These are phyloP conservation scores for Calcarius lapponicus DNA, from an alignment of 2,797 vertebrate species.

Conservation along the genomic window DNA sequence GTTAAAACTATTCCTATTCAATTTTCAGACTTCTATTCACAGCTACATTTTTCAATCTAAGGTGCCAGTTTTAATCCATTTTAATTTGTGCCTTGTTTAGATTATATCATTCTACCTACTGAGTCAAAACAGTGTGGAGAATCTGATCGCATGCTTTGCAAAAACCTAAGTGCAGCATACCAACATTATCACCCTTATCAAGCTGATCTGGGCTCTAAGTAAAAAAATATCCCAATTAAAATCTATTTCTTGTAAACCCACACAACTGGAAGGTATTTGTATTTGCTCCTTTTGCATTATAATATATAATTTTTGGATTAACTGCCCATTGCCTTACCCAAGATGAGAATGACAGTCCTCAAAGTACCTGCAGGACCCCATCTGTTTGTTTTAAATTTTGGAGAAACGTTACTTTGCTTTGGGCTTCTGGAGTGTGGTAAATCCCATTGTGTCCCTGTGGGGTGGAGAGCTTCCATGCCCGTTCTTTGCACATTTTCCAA, in stretches of 20 bases:
- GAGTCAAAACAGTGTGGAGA: background rate
- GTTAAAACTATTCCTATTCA: background rate
- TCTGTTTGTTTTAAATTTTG: background rate
- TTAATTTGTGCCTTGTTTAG: slow-evolving; percentile 21
- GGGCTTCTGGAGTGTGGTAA: background rate
- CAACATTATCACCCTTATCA: background rate
- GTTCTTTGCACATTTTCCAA: background rate
- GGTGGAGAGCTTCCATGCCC: background rate
- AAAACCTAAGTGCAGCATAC: background rate
- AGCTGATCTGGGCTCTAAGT: background rate
- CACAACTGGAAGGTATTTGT: background rate
- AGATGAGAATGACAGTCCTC: background rate
- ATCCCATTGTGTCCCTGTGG: rapidly evolving
- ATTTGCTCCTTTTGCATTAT: background rate
- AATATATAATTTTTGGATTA: background rate
- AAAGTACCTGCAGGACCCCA: background rate
- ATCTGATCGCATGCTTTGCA: background rate
- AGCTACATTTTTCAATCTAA: slow-evolving; percentile 16
- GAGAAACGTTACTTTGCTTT: background rate
- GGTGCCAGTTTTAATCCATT: slow-evolving; percentile 30
- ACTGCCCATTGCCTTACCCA: background rate
- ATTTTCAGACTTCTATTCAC: slow-evolving; percentile 11
- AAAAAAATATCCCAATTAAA: background rate
- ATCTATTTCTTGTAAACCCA: background rate
- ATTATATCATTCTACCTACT: slow-evolving; percentile 1